phyloP scores from a whole-genome alignment of 2,888 invertebrate genomes.

The Embidobia sp. region DNA sequence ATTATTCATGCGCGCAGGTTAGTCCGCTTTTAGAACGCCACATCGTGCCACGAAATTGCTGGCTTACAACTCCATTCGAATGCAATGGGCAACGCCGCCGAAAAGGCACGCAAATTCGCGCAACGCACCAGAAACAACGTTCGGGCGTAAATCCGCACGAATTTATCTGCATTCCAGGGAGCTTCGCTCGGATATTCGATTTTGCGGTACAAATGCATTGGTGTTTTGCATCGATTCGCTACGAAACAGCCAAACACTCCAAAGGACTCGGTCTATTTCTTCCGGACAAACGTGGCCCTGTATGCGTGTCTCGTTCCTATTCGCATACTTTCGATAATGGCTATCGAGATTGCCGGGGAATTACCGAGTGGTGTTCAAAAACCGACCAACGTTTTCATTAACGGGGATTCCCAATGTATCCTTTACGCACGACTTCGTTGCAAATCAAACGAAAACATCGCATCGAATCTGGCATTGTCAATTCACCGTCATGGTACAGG shows the following conservation, averaged over 20 bases:
- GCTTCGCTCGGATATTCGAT: constrained; percentile 62
- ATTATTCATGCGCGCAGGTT: constrained; percentile 76
- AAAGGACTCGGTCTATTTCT: constrained; percentile 58
- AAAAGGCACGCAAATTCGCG: constrained; percentile 61
- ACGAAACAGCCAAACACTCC: constrained; percentile 66
- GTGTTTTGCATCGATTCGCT: constrained; percentile 61
- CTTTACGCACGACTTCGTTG: too few relatives aligned
- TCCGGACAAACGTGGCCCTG: constrained; percentile 33
- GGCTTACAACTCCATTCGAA: constrained; percentile 71
- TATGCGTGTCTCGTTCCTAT: constrained; percentile 30
- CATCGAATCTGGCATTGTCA: too few relatives aligned
- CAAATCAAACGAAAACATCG: too few relatives aligned
- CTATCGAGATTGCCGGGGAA: constrained; percentile 23
- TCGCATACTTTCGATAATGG: constrained; percentile 48
- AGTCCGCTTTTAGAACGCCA: constrained; percentile 74
- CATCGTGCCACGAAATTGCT: constrained; percentile 70
- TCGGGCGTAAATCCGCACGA: constrained; percentile 56
- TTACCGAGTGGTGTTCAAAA: constrained; percentile 9
- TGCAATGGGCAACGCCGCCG: constrained; percentile 63
- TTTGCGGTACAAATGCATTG: constrained; percentile 48
- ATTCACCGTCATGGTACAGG: too few relatives aligned
- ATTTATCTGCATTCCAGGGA: constrained; percentile 57
- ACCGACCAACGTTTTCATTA: too few relatives aligned
- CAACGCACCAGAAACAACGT: constrained; percentile 59
- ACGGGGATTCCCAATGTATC: too few relatives aligned